Conservation (phyloP, 2,113 vertebrate species). For the Pygathrix nemaeus region DNA sequence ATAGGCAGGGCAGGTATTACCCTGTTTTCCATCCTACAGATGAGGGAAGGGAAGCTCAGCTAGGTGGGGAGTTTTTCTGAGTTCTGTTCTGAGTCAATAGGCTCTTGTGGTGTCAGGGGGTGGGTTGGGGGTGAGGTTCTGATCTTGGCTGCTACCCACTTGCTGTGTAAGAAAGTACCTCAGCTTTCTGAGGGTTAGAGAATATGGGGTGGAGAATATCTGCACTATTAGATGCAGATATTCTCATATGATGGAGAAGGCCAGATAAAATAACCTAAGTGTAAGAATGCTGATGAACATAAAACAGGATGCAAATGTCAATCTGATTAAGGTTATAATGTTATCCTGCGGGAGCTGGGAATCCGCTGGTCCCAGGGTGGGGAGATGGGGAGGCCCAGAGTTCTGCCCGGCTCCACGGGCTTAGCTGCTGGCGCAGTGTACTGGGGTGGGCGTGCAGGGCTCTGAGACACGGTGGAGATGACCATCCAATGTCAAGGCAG, state of each 20-base stretch:
- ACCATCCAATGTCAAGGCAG: background rate
- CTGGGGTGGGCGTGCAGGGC: rapidly evolving
- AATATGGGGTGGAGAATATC: background rate
- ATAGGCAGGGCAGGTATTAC: background rate
- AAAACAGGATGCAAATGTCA: background rate
- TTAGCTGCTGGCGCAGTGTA: background rate
- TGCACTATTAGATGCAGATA: background rate
- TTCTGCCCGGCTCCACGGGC: background rate
- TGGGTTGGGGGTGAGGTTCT: background rate
- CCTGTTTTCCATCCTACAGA: background rate
- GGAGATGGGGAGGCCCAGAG: background rate
- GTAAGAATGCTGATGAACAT: background rate
- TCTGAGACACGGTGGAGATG: background rate
- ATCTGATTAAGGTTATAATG: background rate
- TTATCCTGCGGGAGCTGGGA: background rate
- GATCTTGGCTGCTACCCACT: background rate
- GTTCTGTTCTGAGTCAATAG: background rate
- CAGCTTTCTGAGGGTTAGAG: background rate
- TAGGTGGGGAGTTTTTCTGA: background rate
- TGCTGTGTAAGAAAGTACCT: background rate
- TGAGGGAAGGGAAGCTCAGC: background rate
- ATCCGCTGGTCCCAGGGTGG: background rate
- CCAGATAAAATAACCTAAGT: background rate
- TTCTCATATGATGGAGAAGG: background rate
- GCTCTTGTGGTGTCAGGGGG: background rate